A percentile compares a stretch with the other conserved stretches of the same genome.
phyloP scores from a whole-genome alignment of 2,888 invertebrate genomes.

The Xestia sexstrigata region DNA sequence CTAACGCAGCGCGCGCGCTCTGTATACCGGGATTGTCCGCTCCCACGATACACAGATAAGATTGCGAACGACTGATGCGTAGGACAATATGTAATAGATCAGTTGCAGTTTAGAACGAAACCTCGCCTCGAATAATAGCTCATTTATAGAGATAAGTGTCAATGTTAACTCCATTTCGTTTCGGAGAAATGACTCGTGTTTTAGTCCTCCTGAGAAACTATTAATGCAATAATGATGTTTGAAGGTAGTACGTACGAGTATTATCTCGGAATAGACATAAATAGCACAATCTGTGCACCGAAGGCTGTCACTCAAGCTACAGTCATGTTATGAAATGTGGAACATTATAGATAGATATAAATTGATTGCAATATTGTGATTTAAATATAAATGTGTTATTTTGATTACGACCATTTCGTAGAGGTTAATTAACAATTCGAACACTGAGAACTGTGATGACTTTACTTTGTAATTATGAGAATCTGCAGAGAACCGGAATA shows the following conservation, averaged over 20 bases:
- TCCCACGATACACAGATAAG: constrained; percentile 89
- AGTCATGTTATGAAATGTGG: constrained; percentile 13
- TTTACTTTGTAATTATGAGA: constrained; percentile 13
- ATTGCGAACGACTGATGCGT: constrained; percentile 88
- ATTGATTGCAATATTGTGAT: constrained; percentile 41
- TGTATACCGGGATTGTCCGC: constrained; percentile 74
- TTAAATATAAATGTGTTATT: constrained; percentile 31
- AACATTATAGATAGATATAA: constrained; percentile 15
- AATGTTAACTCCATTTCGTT: constrained; percentile 76
- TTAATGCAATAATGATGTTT: constrained; percentile 66
- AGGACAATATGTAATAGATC: constrained; percentile 89
- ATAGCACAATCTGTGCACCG: constrained; percentile 19
- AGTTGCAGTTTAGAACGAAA: constrained; percentile 80
- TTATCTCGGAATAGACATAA: constrained; percentile 37
- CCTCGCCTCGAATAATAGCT: constrained; percentile 81
- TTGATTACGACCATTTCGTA: constrained; percentile 26
- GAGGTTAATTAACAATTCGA: constrained; percentile 35
- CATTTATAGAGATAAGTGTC: constrained; percentile 88
- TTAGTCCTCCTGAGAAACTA: constrained; percentile 74
- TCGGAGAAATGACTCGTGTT: constrained; percentile 73
- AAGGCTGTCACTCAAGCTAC: constrained; percentile 28
- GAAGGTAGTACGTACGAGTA: constrained; percentile 34
- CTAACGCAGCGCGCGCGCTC: constrained; percentile 69
- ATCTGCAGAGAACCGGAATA: not conserved
- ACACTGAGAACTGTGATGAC: constrained; percentile 2